Percentiles rank a stretch among this genome's conserved stretches.
phyloP scores from a whole-genome alignment of 2,888 invertebrate genomes.

The Rhagium mordax region DNA sequence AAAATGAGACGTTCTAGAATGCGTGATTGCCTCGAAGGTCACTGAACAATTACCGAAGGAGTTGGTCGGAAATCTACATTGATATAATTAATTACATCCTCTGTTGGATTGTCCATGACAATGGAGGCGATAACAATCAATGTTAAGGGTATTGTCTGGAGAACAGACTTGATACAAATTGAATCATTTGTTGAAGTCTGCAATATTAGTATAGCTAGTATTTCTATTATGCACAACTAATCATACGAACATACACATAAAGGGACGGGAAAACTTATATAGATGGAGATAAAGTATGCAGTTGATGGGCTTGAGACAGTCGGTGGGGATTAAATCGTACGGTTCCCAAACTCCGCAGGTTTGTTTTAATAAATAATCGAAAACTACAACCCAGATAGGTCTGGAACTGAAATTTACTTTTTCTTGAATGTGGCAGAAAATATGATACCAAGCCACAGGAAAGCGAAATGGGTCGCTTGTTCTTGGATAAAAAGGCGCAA shows the following conservation, averaged over 20 bases:
- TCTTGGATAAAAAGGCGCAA: too few relatives aligned
- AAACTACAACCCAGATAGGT: too few relatives aligned
- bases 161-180: conserved; percentile 56
- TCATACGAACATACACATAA: background rate
- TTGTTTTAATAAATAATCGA: too few relatives aligned
- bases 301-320: too few relatives aligned
- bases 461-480: too few relatives aligned
- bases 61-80: conserved; percentile 37
- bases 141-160: conserved; percentile 53
- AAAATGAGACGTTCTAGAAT: conserved; percentile 8
- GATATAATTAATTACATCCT: conserved; percentile 60
- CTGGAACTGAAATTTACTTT: too few relatives aligned
- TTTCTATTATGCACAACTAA: background rate
- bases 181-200: conserved; percentile 47
- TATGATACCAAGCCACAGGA: too few relatives aligned
- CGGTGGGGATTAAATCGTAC: too few relatives aligned
- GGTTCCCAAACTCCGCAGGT: too few relatives aligned
- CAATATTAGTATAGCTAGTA: conserved; percentile 20
- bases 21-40: conserved; percentile 2
- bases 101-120: conserved; percentile 55
- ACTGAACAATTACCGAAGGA: conserved; percentile 27
- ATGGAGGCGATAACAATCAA: conserved; percentile 58
- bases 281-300: too few relatives aligned
- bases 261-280: too few relatives aligned
- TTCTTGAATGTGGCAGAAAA: too few relatives aligned